Conservation (phyloP, 1,140 invertebrate species). For the Musca vetustissima region DNA sequence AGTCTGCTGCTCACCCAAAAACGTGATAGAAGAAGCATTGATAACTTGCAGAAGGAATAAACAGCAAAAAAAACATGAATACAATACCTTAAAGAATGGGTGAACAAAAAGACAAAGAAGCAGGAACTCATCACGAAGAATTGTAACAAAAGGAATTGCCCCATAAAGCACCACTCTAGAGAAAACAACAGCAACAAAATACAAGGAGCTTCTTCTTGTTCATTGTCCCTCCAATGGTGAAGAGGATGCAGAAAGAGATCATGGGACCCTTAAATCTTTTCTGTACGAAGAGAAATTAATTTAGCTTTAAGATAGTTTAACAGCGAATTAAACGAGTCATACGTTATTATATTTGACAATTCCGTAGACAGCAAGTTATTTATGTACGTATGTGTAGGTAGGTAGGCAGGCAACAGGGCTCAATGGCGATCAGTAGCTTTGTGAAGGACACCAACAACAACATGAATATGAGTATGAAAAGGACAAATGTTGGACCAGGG, state of each 20-base stretch:
- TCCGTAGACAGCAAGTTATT: neutral
- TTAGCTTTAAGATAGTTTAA: conserved; percentile 20
- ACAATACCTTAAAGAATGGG: no score
- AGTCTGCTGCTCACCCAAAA: no score
- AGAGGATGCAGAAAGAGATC: no score
- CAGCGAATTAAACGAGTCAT: conserved; percentile 21
- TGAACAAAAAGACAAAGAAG: neutral
- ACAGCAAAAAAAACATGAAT: no score
- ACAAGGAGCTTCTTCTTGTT: no score
- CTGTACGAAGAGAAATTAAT: conserved; percentile 5
- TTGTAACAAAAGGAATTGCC: no score
- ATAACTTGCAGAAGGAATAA: no score
- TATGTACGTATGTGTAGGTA: neutral
- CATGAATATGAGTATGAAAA: conserved; percentile 16
- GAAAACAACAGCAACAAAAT: no score
- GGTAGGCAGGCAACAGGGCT: neutral
- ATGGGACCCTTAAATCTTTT: no score
- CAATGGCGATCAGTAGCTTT: neutral
- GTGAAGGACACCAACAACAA: neutral
- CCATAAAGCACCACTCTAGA: no score
- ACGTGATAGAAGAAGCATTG: no score
- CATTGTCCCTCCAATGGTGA: no score
- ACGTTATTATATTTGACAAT: conserved; percentile 28
- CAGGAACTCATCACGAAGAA: conserved; percentile 1
- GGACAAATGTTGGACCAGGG: neutral